Base-by-base conservation (phyloP, 64 coral and sea anemone genomes). In the Astreopora myriophthalma region DNA sequence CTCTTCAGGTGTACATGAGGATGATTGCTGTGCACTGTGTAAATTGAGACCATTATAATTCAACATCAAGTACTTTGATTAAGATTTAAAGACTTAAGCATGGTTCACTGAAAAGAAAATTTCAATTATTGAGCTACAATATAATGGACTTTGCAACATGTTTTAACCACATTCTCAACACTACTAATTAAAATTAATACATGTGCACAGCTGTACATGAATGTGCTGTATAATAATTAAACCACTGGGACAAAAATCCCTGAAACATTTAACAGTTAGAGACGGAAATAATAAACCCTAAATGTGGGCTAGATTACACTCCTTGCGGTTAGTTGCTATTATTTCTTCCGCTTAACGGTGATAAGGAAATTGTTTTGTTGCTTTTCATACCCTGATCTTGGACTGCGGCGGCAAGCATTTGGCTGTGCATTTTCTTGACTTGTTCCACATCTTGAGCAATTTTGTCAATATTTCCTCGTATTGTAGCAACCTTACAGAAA, bases 381-480 rank as follows among this genome's bases (percentile, higher is more conserved):
- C 40, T n/a, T 51, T 31, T 34, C 49, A 34, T 77, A 95, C 93
- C 71, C 77, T 95, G 76, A 11, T 95, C 93, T 70, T 58, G 93
- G 0, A 95, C 93, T 17, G 93, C 87, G 14, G 93, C 79, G 20
- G 93, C 91, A 0, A 95, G 80, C 74, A 95, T 91, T 0, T 79
- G 35, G 57, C 93, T 91, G 61, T 95, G 93, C 42, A 84, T 87
- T 80, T 95, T 91, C 25, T 89, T 85, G 34, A 95, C 93, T 26
- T 87, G 81, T 51, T 95, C 88, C 12, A 95, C 88, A 86, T 91
- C 88, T 95, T 85, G 52, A 17, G 79, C 69, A 34, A 95, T 86
- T 30, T 74, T 74, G 51, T 95, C 88, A 36, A 95, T 95, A 36
- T 85, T 95, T 14, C 85, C 68, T 30, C 88, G 71, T 62, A 95